A percentile compares a stretch with the other conserved stretches of the same genome.
Conservation (phyloP, 92 coral and sea anemone genomes). For the Muricea muricata region DNA sequence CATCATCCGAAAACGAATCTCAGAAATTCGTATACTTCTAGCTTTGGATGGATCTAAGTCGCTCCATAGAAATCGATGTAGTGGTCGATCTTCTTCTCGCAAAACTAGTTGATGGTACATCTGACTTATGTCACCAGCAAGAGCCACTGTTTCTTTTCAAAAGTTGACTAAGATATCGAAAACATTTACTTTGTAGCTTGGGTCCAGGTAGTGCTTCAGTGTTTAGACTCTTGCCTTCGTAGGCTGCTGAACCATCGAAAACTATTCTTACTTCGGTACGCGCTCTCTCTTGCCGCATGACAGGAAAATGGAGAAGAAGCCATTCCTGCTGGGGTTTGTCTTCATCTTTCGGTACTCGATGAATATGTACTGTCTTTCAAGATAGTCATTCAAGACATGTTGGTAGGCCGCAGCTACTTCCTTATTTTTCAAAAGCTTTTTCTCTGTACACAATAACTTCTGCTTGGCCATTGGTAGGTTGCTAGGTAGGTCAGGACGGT, state of each 20-base stretch:
- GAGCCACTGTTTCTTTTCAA: conserved; percentile 42
- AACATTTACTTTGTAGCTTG: no score
- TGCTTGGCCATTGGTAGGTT: conserved; percentile 48
- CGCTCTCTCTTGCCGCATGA: conserved; percentile 36
- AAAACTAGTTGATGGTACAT: conserved; percentile 59
- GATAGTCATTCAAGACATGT: conserved; percentile 60
- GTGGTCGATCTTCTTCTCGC: conserved; percentile 33
- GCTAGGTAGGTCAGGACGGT: conserved; percentile 60
- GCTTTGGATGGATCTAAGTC: conserved; percentile 49
- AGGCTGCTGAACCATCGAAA: conserved; percentile 39
- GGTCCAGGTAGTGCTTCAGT: no score
- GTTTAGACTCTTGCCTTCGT: conserved; percentile 61
- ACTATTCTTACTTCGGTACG: conserved; percentile 30
- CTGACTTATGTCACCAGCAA: conserved; percentile 58
- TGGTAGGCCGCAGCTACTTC: conserved; percentile 58
- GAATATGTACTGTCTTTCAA: conserved; percentile 58
- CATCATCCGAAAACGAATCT: conserved; percentile 60
- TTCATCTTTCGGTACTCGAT: conserved; percentile 49
- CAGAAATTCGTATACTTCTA: conserved; percentile 28
- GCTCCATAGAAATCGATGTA: conserved; percentile 53
- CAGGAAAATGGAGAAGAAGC: conserved; percentile 63
- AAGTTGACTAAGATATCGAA: no score
- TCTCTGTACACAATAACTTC: conserved; percentile 43
- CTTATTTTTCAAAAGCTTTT: conserved; percentile 34
- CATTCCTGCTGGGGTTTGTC: conserved; percentile 53